Conservation (phyloP, 2,888 invertebrate species). For the Drosophila diplacantha region DNA sequence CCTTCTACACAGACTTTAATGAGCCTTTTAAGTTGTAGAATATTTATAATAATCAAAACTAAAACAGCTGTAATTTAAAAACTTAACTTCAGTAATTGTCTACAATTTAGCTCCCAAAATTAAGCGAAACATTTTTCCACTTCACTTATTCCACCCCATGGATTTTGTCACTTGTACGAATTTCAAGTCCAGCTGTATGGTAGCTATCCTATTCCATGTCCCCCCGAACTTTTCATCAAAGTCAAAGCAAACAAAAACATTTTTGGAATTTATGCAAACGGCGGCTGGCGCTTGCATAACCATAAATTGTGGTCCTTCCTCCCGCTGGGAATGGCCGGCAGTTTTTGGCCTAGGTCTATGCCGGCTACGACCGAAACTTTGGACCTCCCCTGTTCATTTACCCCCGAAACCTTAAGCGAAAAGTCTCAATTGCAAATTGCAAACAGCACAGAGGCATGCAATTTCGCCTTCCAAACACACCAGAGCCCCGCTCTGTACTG, state of each 20-base stretch:
- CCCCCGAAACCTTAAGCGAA: conserved; percentile 30
- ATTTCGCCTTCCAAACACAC: conserved; percentile 46
- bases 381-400: conserved; percentile 3
- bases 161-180: not conserved
- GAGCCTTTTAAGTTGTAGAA: not conserved
- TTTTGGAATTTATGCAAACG: conserved; percentile 67
- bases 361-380: conserved; percentile 8
- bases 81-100: conserved; percentile 25
- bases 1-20: not conserved
- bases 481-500: not conserved
- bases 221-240: conserved; percentile 46
- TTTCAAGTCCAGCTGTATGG: conserved; percentile 1
- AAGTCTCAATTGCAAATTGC: conserved; percentile 72
- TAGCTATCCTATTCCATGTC: not conserved
- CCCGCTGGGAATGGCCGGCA: conserved; percentile 34
- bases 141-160: conserved; percentile 31
- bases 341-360: conserved; percentile 36
- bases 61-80: conserved; percentile 21
- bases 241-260: conserved; percentile 63
- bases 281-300: conserved; percentile 44
- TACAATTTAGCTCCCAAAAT: conserved; percentile 3
- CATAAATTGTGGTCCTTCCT: conserved; percentile 43
- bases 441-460: conserved; percentile 68
- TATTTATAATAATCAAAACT: not conserved
- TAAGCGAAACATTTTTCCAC: conserved; percentile 25